Evolutionary conservation across 2,113 vertebrate genomes (phyloP).

Genomic region (Neofelis nebulosa): DNA sequence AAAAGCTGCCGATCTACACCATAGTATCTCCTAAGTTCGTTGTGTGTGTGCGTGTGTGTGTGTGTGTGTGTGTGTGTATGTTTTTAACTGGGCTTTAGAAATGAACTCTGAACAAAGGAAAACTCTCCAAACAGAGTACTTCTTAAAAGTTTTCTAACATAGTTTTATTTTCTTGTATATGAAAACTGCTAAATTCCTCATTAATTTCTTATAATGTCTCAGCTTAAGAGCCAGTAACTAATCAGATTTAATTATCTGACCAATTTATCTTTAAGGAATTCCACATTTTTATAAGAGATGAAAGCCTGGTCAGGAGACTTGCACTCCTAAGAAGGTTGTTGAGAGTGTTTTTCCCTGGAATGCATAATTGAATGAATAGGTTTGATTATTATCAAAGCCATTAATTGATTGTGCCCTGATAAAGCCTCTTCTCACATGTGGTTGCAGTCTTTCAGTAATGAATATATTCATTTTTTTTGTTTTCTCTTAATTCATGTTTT

Average conservation of each 20-base stretch:
- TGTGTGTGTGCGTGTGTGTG: neutral
- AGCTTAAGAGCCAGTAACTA: constrained; percentile 67
- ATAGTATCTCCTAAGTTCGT: constrained; percentile 31
- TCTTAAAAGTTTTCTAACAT: constrained; percentile 69
- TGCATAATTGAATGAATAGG: constrained; percentile 59
- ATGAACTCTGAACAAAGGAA: constrained; percentile 74
- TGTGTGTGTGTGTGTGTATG: neutral
- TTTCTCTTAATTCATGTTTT: constrained; percentile 68
- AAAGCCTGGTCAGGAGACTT: constrained; percentile 76
- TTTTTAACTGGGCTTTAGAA: constrained; percentile 58
- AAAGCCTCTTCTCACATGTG: constrained; percentile 43
- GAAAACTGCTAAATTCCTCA: constrained; percentile 71
- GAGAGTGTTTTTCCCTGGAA: constrained; percentile 70
- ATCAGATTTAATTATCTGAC: constrained; percentile 61
- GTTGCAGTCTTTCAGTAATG: constrained; percentile 60
- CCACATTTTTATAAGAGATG: constrained; percentile 75
- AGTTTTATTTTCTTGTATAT: constrained; percentile 63
- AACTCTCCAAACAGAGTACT: constrained; percentile 64
- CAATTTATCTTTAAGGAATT: constrained; percentile 74
- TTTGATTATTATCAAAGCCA: constrained; percentile 78
- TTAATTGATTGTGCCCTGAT: constrained; percentile 77
- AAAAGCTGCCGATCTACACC: neutral
- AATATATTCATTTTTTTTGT: constrained; percentile 67
- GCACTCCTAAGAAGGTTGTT: constrained; percentile 57
- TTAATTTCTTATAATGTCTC: constrained; percentile 77